Evolutionary conservation across 2,113 vertebrate genomes (phyloP).

Genomic region (Bufo gargarizans): DNA sequence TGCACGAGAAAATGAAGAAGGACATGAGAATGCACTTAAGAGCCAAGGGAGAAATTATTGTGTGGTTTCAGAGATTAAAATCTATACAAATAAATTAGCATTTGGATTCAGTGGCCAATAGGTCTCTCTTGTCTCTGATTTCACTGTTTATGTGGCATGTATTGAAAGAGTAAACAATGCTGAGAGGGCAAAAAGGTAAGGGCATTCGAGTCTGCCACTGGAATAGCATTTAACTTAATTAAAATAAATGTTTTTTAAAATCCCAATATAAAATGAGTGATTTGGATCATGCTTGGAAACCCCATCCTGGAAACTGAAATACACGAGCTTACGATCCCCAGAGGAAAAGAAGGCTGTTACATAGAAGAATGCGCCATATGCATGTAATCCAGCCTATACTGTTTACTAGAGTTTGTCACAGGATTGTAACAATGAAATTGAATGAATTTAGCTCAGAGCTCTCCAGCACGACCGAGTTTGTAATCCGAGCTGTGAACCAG

Average conservation of each 20-base stretch:
- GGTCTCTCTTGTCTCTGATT: slow-evolving; percentile 36
- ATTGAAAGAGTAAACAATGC: slow-evolving; percentile 48
- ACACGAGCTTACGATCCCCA: slow-evolving; percentile 9
- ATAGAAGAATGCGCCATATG: slow-evolving; percentile 38
- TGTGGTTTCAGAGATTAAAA: slow-evolving; percentile 53
- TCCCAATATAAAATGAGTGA: slow-evolving; percentile 42
- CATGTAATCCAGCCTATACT: slow-evolving; percentile 50
- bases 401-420: slow-evolving; percentile 52
- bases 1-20: slow-evolving; percentile 5
- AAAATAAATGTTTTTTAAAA: slow-evolving; percentile 54
- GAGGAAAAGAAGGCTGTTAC: slow-evolving; percentile 23
- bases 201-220: slow-evolving; percentile 43
- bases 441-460: slow-evolving; percentile 51
- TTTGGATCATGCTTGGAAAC: slow-evolving; percentile 34
- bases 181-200: slow-evolving; percentile 39
- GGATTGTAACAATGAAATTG: slow-evolving; percentile 50
- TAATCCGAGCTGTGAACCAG: slow-evolving; percentile 49
- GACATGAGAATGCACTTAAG: slow-evolving; percentile 46
- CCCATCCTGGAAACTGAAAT: slow-evolving; percentile 36
- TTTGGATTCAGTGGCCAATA: slow-evolving; percentile 41
- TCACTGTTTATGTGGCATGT: slow-evolving; percentile 44
- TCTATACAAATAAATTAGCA: slow-evolving; percentile 45
- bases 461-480: slow-evolving; percentile 39
- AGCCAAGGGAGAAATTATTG: slow-evolving; percentile 46
- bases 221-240: slow-evolving; percentile 46